Conservation (phyloP, 2,113 vertebrate species). For the Epinephelus fuscoguttatus region DNA sequence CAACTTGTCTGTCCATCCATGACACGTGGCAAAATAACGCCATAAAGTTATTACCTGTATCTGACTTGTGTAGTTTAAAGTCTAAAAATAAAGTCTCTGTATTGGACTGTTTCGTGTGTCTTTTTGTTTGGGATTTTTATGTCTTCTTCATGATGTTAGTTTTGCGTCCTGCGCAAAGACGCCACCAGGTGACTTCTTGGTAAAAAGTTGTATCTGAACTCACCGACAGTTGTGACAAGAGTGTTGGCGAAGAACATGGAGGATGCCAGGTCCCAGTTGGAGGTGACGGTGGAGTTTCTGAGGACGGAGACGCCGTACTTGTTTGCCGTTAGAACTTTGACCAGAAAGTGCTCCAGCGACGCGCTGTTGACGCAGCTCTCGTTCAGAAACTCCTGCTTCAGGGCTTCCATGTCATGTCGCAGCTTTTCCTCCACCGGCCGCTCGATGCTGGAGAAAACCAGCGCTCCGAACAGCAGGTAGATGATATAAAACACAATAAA, state of each 20-base stretch:
- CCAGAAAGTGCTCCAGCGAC: constrained; percentile 86
- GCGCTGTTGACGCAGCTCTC: constrained; percentile 86
- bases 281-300: constrained; percentile 77
- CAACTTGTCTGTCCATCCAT: neutral
- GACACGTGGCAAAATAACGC: constrained; percentile 38
- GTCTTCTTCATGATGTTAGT: neutral
- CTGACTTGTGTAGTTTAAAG: too few species aligned
- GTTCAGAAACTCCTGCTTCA: constrained; percentile 85
- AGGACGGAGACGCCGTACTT: constrained; percentile 87
- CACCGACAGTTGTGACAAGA: constrained; percentile 93
- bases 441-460: constrained; percentile 90
- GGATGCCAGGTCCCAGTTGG: constrained; percentile 89
- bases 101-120: too few species aligned
- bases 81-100: neutral
- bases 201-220: constrained; percentile 52
- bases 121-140: neutral
- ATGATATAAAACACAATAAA: constrained; percentile 82
- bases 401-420: constrained; percentile 79
- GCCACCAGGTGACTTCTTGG: neutral
- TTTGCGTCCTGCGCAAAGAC: constrained; percentile 26
- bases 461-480: constrained; percentile 89
- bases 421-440: constrained; percentile 87
- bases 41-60: accelerated
- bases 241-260: constrained; percentile 94
- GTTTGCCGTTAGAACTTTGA: constrained; percentile 85